A percentile compares a stretch with the other conserved stretches of the same genome.
Conservation (phyloP, 2,888 invertebrate species). For the Tyria jacobaeae region DNA sequence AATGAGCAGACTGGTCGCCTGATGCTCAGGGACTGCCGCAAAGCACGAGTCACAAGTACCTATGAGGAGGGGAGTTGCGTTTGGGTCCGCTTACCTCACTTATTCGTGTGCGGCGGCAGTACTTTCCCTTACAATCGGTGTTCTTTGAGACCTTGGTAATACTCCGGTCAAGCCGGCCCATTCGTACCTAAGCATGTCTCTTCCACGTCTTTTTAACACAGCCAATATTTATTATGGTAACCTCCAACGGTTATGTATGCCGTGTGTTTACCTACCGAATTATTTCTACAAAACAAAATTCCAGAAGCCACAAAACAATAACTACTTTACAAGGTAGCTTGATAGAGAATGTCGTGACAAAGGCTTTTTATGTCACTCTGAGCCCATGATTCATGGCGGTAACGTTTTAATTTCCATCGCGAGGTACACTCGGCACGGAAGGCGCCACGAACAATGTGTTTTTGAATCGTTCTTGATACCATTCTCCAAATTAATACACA, state of each 20-base stretch:
- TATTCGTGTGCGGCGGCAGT: no score
- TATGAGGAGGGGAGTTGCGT: no score
- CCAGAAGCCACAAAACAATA: constrained; percentile 12
- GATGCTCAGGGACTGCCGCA: no score
- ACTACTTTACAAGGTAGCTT: constrained; percentile 19
- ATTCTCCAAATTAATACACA: background rate
- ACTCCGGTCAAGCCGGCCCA: no score
- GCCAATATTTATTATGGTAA: no score
- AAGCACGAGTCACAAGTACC: no score
- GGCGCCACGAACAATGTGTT: constrained; percentile 16
- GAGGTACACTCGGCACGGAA: constrained; percentile 28
- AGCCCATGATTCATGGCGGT: constrained; percentile 38
- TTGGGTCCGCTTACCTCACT: no score
- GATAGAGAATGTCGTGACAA: constrained; percentile 43
- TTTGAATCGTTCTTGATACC: background rate
- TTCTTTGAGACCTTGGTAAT: no score
- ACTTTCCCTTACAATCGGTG: no score
- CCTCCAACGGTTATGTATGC: background rate
- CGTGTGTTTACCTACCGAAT: background rate
- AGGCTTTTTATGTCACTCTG: constrained; percentile 27
- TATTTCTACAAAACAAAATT: background rate
- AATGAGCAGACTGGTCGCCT: no score
- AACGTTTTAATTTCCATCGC: constrained; percentile 45
- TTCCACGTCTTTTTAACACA: no score
- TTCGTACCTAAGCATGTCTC: no score